A percentile compares a stretch with the other conserved stretches of the same genome.
These are phyloP conservation scores for Podilymbus podiceps DNA, from an alignment of 2,113 vertebrate species.

Conservation along the genomic window DNA sequence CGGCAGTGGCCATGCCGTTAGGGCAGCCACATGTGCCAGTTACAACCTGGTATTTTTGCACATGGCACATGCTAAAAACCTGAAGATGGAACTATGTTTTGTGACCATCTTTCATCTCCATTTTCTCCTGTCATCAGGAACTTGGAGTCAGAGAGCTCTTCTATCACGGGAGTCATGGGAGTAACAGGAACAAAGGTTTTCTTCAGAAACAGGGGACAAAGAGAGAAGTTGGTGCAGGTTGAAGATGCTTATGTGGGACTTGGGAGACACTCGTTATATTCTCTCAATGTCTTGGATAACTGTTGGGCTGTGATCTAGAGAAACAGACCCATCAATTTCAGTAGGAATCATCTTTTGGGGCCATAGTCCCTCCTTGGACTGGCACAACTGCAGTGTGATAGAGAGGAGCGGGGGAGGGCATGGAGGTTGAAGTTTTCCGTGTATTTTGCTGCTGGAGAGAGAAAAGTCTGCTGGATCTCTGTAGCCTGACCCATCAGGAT, in stretches of 20 bases:
- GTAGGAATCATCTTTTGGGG: background rate
- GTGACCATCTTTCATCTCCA: background rate
- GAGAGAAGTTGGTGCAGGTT: background rate
- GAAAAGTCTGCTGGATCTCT: background rate
- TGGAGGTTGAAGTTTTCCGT: background rate
- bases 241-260: background rate
- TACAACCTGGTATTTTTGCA: background rate
- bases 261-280: background rate
- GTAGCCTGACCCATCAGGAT: background rate
- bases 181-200: background rate
- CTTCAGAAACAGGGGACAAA: background rate
- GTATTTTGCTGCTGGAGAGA: background rate
- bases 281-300: background rate
- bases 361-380: background rate
- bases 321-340: rapidly evolving
- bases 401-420: rapidly evolving
- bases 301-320: background rate
- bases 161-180: background rate
- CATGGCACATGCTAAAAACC: background rate
- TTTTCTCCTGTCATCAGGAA: background rate
- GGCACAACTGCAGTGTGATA: background rate
- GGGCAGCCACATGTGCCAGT: background rate
- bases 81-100: background rate
- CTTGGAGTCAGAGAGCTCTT: background rate
- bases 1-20: rapidly evolving